These are phyloP conservation scores for Colistium nudipinnis DNA, from an alignment of 2,113 vertebrate species.

Conservation along the genomic window DNA sequence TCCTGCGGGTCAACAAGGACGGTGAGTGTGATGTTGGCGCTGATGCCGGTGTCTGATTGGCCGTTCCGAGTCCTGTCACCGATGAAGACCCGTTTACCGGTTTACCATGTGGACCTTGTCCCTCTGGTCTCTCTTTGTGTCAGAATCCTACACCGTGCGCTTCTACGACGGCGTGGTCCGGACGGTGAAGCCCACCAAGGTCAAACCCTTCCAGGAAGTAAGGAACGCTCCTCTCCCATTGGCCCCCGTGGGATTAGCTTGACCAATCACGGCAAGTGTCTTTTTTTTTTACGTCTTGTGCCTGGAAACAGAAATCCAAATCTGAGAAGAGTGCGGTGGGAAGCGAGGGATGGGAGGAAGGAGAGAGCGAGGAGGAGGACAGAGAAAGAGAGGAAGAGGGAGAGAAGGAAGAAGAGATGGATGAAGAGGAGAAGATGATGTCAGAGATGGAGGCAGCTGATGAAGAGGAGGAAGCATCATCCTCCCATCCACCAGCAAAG, in stretches of 20 bases:
- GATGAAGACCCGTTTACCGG: too few species aligned
- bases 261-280: neutral
- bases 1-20: slow-evolving; percentile 92
- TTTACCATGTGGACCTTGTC: too few species aligned
- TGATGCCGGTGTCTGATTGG: too few species aligned
- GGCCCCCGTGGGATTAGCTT: neutral
- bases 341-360: slow-evolving; percentile 82
- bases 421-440: slow-evolving; percentile 67
- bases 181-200: slow-evolving; percentile 95
- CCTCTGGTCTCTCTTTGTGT: slow-evolving; percentile 16
- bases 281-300: neutral
- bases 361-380: slow-evolving; percentile 79
- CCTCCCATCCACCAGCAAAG: slow-evolving; percentile 83
- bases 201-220: slow-evolving; percentile 91
- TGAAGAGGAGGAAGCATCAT: slow-evolving; percentile 74
- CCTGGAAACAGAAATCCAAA: slow-evolving; percentile 79
- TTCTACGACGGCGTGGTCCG: slow-evolving; percentile 97
- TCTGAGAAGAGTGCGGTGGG: slow-evolving; percentile 79
- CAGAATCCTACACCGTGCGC: slow-evolving; percentile 96
- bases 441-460: slow-evolving; percentile 27
- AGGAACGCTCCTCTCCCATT: slow-evolving; percentile 67
- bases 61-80: too few species aligned
- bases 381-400: slow-evolving; percentile 68
- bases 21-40: slow-evolving; percentile 86
- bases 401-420: slow-evolving; percentile 65